Evolutionary conservation across 2,888 invertebrate species (phyloP), one percentile per base, ranked within the genome.

Genomic region (Phymatocera aterrima): DNA sequence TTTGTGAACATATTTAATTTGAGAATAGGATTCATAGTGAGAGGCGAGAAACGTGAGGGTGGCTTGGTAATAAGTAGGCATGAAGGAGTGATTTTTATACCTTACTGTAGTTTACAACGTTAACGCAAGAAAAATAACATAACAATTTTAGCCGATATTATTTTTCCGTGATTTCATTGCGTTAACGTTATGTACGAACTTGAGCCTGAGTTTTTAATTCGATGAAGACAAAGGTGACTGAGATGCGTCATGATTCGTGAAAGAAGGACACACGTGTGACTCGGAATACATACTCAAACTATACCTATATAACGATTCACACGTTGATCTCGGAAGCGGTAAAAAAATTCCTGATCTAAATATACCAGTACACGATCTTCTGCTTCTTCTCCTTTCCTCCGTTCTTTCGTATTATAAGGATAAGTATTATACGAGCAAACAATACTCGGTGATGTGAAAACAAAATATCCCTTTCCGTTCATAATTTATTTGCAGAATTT

Each of bases 341-440:
- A 28, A 28, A 51, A n/a, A n/a, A 46, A 43, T 68, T 68, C 68
- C 68, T 68, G 68, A 68, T 68, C 68, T 68, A 68, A 43, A 43
- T 68, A 43, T 68, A 68, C 28, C 68, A 34, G 68, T 68, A 43
- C 43, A 43, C 15, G 28, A 15, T 12, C n/a, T n/a, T n/a, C n/a
- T n/a, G n/a, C n/a, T n/a, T n/a, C n/a, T n/a, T n/a, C n/a, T n/a
- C n/a, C n/a, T n/a, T n/a, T n/a, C n/a, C n/a, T n/a, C 46, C 10
- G 24, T 68, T 68, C 68, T 24, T 68, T 68, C 46, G 46, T 68
- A 68, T 43, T 43, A 46, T n/a, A n/a, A n/a, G n/a, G n/a, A n/a
- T n/a, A 46, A 21, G 24, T 43, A 68, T 43, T 68, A 28, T 68
- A 46, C 43, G 43, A 5, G 18, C 18, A 34, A 37, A 64, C 61